Evolutionary conservation across 2,797 vertebrate genomes (phyloP).

Genomic region (Rhinogobio ventralis): DNA sequence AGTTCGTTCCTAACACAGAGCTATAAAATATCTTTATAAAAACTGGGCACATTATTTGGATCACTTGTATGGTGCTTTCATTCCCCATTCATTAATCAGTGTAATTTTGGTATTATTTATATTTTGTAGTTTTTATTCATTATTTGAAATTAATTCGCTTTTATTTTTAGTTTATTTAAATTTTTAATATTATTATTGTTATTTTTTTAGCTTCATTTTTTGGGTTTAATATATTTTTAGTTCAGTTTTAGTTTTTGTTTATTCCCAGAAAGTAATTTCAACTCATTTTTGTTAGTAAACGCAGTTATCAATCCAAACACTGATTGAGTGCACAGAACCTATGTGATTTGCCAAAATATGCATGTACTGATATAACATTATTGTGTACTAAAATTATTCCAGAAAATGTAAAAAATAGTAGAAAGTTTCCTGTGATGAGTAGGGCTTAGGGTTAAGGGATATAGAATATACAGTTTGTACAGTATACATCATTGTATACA

Average conservation of each 20-base stretch:
- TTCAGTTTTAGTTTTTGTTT: background rate
- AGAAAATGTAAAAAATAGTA: too few species aligned
- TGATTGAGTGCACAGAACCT: background rate
- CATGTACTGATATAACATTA: background rate
- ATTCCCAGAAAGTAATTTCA: background rate
- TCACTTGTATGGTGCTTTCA: background rate
- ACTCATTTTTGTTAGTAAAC: background rate
- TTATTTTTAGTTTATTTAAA: too few species aligned
- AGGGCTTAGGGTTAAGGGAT: too few species aligned
- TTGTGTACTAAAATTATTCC: constrained; percentile 12
- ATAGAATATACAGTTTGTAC: too few species aligned
- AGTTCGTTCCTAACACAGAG: background rate
- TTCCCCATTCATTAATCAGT: background rate
- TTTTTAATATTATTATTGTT: background rate
- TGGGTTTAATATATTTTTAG: background rate
- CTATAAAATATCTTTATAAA: background rate
- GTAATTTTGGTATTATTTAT: background rate
- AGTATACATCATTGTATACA: too few species aligned
- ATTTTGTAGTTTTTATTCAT: too few species aligned
- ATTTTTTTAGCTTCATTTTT: background rate
- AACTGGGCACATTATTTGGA: background rate
- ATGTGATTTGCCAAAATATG: background rate
- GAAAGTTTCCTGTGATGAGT: too few species aligned
- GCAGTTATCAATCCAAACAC: background rate
- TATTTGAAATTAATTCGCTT: too few species aligned